Evolutionary conservation across 1,140 invertebrate genomes (phyloP), one percentile per base, ranked within the genome.

Genomic region (Lamellibrachia luymesi): DNA sequence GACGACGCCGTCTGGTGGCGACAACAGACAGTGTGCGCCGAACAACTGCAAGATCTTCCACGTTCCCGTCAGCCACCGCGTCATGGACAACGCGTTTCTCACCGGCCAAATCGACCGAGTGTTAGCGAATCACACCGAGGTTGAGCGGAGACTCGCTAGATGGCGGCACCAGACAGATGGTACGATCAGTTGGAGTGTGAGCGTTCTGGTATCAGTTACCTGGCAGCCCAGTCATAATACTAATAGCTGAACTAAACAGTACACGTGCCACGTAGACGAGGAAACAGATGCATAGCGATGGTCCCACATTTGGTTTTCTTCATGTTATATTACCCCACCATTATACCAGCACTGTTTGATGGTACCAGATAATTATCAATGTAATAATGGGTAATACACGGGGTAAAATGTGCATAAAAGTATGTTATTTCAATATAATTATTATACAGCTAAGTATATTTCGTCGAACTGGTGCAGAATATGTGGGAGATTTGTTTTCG

Each of bases 1-100:
- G 38, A 27, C 91, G 90, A 91, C 49, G 93, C 52, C 91, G 90
- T 50, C 27, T 51, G 90, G 50, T 51, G 51, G 64, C 93, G 90
- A 50, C 56, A 49, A 49, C 50, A 51, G 50, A 6, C 38, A 56
- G 38, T n/a, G 22, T 50, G 4, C 92, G 50, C 52, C 92, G 50
- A 80, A 80, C 64, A 22, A 0, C 64, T 80, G 50, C 56, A 64
- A 51, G 56, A 56, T 49, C 17, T 52, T 64, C 92, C 50, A 92
- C 92, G 92, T 92, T 49, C 50, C 50, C 50, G 13, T 92, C 50
- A 56, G 38, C 56, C 56, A 52, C 56, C 50, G 52, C 92, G 52
- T 49, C 50, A 49, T 49, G 50, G 51, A 90, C 27, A 93, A 93
- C 92, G 8, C 7, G 51, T 80, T 80, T 22, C 13, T 80, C 2